Percentiles rank a stretch among this genome's conserved stretches.
Evolutionary conservation across 2,113 vertebrate species (phyloP).

Genomic region (Aldabrachelys gigantea): DNA sequence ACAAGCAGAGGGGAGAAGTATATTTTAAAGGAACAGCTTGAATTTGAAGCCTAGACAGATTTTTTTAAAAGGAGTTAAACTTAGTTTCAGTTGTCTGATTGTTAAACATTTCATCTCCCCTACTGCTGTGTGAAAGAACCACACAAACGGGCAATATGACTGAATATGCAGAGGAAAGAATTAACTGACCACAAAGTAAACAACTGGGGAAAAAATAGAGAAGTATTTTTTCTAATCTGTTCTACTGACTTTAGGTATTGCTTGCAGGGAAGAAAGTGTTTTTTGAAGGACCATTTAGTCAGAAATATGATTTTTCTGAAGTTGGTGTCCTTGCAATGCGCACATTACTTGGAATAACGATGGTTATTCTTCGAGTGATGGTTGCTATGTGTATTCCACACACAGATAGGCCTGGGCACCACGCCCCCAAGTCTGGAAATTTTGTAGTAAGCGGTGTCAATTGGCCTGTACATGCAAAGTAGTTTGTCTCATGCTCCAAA

Average conservation of each 20-base stretch:
- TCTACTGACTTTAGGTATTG: neutral
- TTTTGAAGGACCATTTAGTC: neutral
- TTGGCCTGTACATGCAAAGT: neutral
- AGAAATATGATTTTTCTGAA: neutral
- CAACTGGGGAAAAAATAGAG: neutral
- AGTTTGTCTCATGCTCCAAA: neutral
- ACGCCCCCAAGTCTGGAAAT: neutral
- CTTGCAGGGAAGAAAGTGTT: neutral
- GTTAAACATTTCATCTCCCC: neutral
- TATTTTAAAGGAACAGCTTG: neutral
- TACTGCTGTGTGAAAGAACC: neutral
- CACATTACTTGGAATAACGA: neutral
- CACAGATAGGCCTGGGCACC: neutral
- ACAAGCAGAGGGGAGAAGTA: neutral
- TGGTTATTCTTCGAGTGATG: neutral
- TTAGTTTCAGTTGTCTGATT: neutral
- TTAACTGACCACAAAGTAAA: neutral
- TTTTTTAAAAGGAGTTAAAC: neutral
- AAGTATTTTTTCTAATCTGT: neutral
- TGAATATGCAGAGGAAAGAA: neutral
- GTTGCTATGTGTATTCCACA: neutral
- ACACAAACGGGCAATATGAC: neutral
- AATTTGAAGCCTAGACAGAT: neutral
- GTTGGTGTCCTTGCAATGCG: neutral
- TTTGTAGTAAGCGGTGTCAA: neutral